Conservation (phyloP, 2,113 vertebrate species). For the Hylia prasina region DNA sequence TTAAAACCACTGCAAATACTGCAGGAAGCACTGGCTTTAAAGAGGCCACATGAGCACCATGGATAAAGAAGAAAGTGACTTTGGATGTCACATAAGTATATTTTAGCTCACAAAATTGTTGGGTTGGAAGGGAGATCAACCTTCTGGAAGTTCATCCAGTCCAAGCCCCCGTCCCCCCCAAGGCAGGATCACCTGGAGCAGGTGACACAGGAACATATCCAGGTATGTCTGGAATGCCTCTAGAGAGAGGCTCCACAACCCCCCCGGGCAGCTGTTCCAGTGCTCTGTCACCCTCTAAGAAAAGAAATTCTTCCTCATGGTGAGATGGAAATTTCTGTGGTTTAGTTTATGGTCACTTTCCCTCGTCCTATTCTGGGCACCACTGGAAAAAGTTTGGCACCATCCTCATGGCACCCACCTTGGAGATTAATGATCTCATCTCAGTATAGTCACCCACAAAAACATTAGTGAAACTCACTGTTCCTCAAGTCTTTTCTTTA, state of each 20-base stretch:
- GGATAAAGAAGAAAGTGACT: accelerated
- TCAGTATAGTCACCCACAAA: neutral
- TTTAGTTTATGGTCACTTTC: neutral
- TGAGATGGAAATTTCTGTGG: neutral
- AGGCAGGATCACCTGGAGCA: neutral
- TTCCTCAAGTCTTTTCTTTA: constrained; percentile 85
- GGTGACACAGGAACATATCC: neutral
- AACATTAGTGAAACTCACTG: constrained; percentile 75
- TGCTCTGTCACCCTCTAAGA: accelerated
- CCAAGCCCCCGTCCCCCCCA: accelerated
- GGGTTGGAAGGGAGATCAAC: neutral
- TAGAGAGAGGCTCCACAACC: neutral
- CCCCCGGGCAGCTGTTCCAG: neutral
- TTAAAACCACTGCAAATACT: neutral
- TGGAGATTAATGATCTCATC: neutral
- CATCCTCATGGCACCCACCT: neutral
- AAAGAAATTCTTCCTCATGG: neutral
- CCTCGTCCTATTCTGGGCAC: neutral
- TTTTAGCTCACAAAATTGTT: neutral
- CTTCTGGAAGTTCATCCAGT: neutral
- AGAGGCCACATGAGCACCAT: accelerated
- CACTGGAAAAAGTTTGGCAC: neutral
- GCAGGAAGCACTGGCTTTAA: neutral
- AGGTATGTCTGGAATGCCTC: neutral
- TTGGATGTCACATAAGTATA: accelerated